A percentile compares a stretch with the other conserved stretches of the same genome.
phyloP scores from a whole-genome alignment of 2,888 invertebrate genomes.

The Noctua comes region DNA sequence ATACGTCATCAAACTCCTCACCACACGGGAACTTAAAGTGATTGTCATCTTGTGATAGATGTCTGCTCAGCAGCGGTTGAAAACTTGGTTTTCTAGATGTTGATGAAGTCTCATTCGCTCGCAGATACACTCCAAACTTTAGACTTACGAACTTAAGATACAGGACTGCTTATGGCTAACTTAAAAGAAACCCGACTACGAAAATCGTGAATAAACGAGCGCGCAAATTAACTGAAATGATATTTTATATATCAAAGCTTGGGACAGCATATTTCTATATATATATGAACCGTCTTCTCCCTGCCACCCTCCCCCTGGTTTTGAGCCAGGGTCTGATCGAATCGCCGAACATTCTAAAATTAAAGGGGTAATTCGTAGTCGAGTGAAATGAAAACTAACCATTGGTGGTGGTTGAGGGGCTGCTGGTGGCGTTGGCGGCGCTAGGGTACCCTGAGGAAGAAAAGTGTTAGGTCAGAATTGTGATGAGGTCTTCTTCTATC shows the following conservation, averaged over 20 bases:
- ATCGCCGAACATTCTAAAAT: conserved; percentile 20
- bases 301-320: neutral
- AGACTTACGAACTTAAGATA: conserved; percentile 12
- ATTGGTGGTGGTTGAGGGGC: conserved; percentile 88
- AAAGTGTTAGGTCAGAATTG: neutral
- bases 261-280: conserved; percentile 8
- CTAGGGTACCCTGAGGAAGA: conserved; percentile 82
- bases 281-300: conserved; percentile 38
- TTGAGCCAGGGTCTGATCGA: neutral
- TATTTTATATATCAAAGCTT: conserved; percentile 28
- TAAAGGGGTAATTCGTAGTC: conserved; percentile 36
- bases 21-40: neutral
- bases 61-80: conserved; percentile 21
- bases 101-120: neutral
- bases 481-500: neutral
- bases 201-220: conserved; percentile 12
- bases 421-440: conserved; percentile 89
- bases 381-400: conserved; percentile 72
- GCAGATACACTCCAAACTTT: conserved; percentile 16
- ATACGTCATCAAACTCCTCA: neutral
- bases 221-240: conserved; percentile 21
- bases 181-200: conserved; percentile 36
- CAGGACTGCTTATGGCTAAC: conserved; percentile 24
- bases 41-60: neutral
- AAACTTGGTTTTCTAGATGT: neutral